phyloP scores from a whole-genome alignment of 1,140 invertebrate species.

The Mylabris phalerata region DNA sequence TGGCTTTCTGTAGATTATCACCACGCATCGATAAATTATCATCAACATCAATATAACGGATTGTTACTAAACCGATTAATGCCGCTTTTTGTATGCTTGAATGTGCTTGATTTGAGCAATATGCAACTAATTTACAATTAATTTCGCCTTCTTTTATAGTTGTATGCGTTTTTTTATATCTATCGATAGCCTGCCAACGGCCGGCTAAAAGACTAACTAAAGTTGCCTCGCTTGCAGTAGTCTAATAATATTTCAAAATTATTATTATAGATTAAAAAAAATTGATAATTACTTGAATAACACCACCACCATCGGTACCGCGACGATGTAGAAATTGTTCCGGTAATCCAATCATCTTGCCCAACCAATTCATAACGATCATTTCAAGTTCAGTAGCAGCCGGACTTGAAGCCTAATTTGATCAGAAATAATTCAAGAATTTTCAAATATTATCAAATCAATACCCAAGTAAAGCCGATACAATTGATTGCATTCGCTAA shows the following conservation, averaged over 20 bases:
- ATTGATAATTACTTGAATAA: conserved; percentile 64
- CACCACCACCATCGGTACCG: conserved; percentile 71
- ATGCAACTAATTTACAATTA: conserved; percentile 83
- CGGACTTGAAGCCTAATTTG: conserved; percentile 78
- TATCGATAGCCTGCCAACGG: conserved; percentile 72
- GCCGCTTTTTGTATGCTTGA: conserved; percentile 92
- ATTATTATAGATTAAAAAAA: background rate
- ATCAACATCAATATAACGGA: conserved; percentile 86
- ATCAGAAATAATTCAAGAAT: conserved; percentile 8
- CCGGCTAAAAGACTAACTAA: conserved; percentile 85
- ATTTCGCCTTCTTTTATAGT: conserved; percentile 81
- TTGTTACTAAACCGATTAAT: conserved; percentile 78
- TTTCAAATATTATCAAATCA: background rate
- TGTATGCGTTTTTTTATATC: conserved; percentile 54
- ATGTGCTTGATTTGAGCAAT: conserved; percentile 75
- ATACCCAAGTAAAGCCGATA: conserved; percentile 83
- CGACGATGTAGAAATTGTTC: conserved; percentile 76
- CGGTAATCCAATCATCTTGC: conserved; percentile 87
- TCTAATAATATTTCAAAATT: conserved; percentile 41
- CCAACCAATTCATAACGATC: conserved; percentile 96
- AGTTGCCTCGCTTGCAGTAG: conserved; percentile 88
- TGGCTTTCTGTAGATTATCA: conserved; percentile 68
- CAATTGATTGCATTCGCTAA: conserved; percentile 89
- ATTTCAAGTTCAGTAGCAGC: conserved; percentile 96
- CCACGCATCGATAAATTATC: conserved; percentile 78